These are phyloP conservation scores for Brienomyrus brachyistius DNA, from an alignment of 2,113 vertebrate species.

Conservation along the genomic window DNA sequence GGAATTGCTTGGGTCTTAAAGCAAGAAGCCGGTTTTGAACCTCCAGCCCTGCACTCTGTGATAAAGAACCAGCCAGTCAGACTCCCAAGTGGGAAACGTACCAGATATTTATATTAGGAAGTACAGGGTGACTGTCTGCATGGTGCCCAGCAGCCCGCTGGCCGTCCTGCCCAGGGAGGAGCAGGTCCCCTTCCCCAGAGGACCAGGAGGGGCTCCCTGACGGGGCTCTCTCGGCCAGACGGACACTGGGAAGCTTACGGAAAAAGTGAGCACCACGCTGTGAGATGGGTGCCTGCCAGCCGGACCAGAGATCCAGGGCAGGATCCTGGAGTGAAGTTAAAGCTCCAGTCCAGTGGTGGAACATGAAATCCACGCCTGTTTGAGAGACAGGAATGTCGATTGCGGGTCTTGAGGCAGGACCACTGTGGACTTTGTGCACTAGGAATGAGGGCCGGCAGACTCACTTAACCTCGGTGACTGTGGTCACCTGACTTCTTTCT, in stretches of 20 bases:
- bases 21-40: not conserved
- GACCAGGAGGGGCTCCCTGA: not conserved
- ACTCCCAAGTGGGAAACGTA: conserved; percentile 25
- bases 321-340: not conserved
- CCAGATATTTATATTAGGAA: conserved; percentile 42
- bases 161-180: not conserved
- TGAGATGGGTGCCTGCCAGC: not conserved
- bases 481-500: not conserved
- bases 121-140: not conserved
- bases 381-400: not conserved
- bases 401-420: not conserved
- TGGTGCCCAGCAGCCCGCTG: not conserved
- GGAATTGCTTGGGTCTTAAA: not conserved
- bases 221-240: not conserved
- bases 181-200: not conserved
- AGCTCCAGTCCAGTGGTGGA: not conserved
- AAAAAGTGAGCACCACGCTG: not conserved
- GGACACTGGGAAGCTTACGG: not conserved
- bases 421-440: not conserved
- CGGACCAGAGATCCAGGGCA: not conserved
- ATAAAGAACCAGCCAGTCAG: conserved; percentile 24
- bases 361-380: not conserved
- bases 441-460: not conserved
- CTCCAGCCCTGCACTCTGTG: not conserved
- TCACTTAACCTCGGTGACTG: not conserved